Conservation (phyloP, 2,113 vertebrate species). For the Clarias gariepinus region DNA sequence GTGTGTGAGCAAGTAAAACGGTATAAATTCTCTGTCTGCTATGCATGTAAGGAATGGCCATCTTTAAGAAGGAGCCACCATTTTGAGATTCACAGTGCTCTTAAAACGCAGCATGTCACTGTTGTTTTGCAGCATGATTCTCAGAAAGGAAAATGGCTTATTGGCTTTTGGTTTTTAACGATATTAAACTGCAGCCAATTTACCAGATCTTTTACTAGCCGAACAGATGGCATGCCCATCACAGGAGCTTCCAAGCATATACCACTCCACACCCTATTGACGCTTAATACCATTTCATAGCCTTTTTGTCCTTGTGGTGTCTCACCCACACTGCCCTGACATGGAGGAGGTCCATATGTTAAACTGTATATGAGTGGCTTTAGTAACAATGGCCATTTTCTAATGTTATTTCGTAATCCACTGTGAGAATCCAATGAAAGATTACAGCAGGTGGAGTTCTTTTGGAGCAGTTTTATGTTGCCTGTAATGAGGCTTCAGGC, state of each 20-base stretch:
- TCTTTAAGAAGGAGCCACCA: conserved; percentile 28
- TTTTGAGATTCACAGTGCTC: neutral
- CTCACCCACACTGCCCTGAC: conserved; percentile 13
- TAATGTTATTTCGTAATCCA: neutral
- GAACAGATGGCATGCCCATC: conserved; percentile 51
- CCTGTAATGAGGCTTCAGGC: conserved; percentile 35
- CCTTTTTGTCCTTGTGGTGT: conserved; percentile 36
- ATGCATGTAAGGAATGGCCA: conserved; percentile 36
- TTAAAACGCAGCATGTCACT: conserved; percentile 28
- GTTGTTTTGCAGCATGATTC: conserved; percentile 22
- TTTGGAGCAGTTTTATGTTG: conserved; percentile 38
- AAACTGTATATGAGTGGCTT: neutral
- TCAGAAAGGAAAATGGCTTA: conserved; percentile 14
- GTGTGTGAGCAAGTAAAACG: conserved; percentile 20
- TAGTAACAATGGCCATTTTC: neutral
- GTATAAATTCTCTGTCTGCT: conserved; percentile 39
- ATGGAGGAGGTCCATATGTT: conserved; percentile 18
- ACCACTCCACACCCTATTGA: conserved; percentile 28
- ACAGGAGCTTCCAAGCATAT: conserved; percentile 37
- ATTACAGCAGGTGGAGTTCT: conserved; percentile 3
- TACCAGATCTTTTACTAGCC: conserved; percentile 15
- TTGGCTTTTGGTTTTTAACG: conserved; percentile 20
- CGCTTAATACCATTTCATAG: conserved; percentile 39
- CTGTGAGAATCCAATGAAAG: neutral
- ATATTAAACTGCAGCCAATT: conserved; percentile 37